Evolutionary conservation across 2,888 invertebrate genomes (phyloP), one percentile per base, ranked within the genome.

Genomic region (Mechanitis messenoides): DNA sequence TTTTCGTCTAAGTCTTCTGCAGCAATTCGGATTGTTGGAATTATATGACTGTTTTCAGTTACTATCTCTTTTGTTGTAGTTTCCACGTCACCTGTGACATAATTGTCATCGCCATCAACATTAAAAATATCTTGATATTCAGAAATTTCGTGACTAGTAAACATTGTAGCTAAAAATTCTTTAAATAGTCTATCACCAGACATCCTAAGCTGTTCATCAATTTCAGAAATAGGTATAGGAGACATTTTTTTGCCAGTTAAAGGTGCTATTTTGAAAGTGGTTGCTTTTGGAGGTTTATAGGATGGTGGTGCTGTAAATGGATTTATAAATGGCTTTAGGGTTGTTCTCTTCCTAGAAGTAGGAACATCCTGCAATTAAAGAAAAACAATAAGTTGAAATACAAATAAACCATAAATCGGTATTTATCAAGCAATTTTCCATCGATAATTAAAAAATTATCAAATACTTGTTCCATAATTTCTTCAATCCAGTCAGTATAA

Each of bases 401-500:
- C 47, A 47, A 47, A 47, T 47, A 47, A 20, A 47, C n/a, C 3
- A 50, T 1, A 50, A 50, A 31, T 31, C n/a, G n/a, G n/a, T n/a
- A n/a, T n/a, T n/a, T n/a, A n/a, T 20, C 20, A 20, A 20, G 20
- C 20, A 20, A 20, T 20, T 20, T 20, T 20, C 20, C 20, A 20
- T 20, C 20, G 20, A 20, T 20, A 20, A 20, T 20, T 9, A 9
- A 53, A 45, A 53, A 11, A 38, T n/a, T 3, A 56, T 38, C 33
- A n/a, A 28, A 12, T 64, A 86, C 87, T 83, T 77, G 73, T 2
- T 78, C 74, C 75, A 87, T 78, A 6, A 86, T 80, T 0, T 66
- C 64, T 6, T 85, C 76, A 31, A 88, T 86, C 88, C 88, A 88
- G 1, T 80, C 73, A 1, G 71, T 53, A 60, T 85, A 87, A 70